Evolutionary conservation across 2,888 invertebrate species (phyloP).

Genomic region (Hydropsyche betteni): DNA sequence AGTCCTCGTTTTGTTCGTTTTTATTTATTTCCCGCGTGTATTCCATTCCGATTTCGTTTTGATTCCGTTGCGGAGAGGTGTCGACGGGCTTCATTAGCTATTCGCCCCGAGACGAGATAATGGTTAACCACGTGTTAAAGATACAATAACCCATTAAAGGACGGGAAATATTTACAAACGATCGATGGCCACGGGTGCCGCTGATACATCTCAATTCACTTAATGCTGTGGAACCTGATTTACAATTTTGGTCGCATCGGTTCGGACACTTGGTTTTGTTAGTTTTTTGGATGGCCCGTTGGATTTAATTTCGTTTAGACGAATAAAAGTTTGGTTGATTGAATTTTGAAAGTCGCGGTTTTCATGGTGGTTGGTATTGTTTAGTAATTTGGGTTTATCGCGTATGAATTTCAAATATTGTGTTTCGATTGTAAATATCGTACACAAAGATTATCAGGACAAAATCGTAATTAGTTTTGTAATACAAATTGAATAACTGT

Average conservation of each 20-base stretch:
- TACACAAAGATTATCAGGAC: too few relatives aligned
- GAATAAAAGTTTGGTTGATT: too few relatives aligned
- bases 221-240: background rate
- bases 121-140: slow-evolving; percentile 45
- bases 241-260: background rate
- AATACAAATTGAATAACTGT: too few relatives aligned
- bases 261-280: background rate
- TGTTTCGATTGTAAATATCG: too few relatives aligned
- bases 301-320: too few relatives aligned
- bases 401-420: too few relatives aligned
- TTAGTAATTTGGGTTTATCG: too few relatives aligned
- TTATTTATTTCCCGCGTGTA: slow-evolving; percentile 1
- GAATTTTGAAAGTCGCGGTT: background rate
- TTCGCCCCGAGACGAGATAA: slow-evolving; percentile 38
- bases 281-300: too few relatives aligned
- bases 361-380: background rate
- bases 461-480: too few relatives aligned
- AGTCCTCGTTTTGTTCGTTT: slow-evolving; percentile 16
- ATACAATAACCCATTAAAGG: slow-evolving; percentile 43
- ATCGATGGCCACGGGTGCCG: slow-evolving; percentile 32
- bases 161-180: slow-evolving; percentile 36
- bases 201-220: slow-evolving; percentile 36
- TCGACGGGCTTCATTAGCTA: slow-evolving; percentile 43
- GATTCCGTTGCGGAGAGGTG: slow-evolving; percentile 33
- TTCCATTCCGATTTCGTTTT: slow-evolving; percentile 18